phyloP scores from a whole-genome alignment of 2,888 invertebrate genomes.

The Mechanitis messenoides region DNA sequence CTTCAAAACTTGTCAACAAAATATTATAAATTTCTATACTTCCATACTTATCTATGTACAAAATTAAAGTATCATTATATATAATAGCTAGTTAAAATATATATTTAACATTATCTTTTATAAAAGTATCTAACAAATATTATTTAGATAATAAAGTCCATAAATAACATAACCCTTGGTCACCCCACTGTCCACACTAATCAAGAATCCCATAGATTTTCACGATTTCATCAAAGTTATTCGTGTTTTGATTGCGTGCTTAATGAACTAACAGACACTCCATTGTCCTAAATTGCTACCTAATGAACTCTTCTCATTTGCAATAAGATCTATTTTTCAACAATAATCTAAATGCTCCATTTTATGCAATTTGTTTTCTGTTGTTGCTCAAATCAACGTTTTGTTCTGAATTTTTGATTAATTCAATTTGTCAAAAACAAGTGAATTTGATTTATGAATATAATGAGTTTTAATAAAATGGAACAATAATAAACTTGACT shows the following conservation, averaged over 20 bases:
- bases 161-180: constrained; percentile 19
- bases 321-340: constrained; percentile 5
- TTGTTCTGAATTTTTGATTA: constrained; percentile 11
- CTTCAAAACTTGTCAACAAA: too few species aligned
- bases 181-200: constrained; percentile 42
- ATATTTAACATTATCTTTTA: too few species aligned
- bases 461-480: neutral
- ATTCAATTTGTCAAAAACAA: neutral
- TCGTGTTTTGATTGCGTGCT: constrained; percentile 65
- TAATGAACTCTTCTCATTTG: constrained; percentile 2
- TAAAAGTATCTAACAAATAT: too few species aligned
- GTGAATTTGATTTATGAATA: constrained; percentile 1
- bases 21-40: too few species aligned
- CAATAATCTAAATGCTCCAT: constrained; percentile 1
- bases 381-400: constrained; percentile 12
- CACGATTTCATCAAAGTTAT: constrained; percentile 66
- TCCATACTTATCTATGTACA: too few species aligned
- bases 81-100: too few species aligned
- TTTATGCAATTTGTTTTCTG: constrained; percentile 12
- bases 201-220: constrained; percentile 62
- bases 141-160: neutral
- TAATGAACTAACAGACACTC: constrained; percentile 51
- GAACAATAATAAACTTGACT: neutral
- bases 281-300: constrained; percentile 26
- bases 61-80: too few species aligned